These are phyloP conservation scores for Orchesella cincta DNA, from an alignment of 1,140 invertebrate species.

Conservation along the genomic window DNA sequence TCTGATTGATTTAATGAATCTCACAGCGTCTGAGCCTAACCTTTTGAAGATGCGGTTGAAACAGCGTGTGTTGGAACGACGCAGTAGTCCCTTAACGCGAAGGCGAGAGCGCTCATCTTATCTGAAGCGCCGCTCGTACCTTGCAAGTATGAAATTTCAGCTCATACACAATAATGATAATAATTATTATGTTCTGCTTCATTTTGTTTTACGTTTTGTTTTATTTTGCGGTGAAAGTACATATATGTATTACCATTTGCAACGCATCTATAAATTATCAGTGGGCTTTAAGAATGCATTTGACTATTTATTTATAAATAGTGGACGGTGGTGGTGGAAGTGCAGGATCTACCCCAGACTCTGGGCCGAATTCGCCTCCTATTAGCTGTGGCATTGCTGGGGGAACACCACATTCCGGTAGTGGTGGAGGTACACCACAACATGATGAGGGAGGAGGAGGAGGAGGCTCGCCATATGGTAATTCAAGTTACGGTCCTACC, in stretches of 20 bases:
- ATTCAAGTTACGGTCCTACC: slow-evolving; percentile 45
- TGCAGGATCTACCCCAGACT: slow-evolving; percentile 74
- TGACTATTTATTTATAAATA: slow-evolving; percentile 50
- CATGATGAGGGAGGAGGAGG: slow-evolving; percentile 49
- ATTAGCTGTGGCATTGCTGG: slow-evolving; percentile 60
- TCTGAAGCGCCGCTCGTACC: slow-evolving; percentile 73
- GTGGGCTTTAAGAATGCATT: background rate
- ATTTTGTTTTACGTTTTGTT: background rate
- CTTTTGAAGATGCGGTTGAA: slow-evolving; percentile 93
- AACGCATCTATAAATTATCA: background rate
- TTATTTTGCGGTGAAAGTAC: background rate
- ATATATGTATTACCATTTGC: background rate
- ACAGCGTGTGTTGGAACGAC: slow-evolving; percentile 88
- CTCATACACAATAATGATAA: background rate
- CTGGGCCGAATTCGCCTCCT: slow-evolving; percentile 78
- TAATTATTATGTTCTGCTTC: background rate
- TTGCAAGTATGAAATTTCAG: slow-evolving; percentile 71
- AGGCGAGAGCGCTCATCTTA: slow-evolving; percentile 75
- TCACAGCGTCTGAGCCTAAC: slow-evolving; percentile 93
- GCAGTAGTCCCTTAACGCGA: slow-evolving; percentile 80
- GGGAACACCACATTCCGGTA: slow-evolving; percentile 62
- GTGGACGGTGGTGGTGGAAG: slow-evolving; percentile 64
- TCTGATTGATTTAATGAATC: slow-evolving; percentile 23
- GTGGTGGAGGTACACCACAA: slow-evolving; percentile 63
- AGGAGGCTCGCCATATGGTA: slow-evolving; percentile 61